Evolutionary conservation across 1,140 invertebrate species (phyloP).

Genomic region (Brachionus manjavacas): DNA sequence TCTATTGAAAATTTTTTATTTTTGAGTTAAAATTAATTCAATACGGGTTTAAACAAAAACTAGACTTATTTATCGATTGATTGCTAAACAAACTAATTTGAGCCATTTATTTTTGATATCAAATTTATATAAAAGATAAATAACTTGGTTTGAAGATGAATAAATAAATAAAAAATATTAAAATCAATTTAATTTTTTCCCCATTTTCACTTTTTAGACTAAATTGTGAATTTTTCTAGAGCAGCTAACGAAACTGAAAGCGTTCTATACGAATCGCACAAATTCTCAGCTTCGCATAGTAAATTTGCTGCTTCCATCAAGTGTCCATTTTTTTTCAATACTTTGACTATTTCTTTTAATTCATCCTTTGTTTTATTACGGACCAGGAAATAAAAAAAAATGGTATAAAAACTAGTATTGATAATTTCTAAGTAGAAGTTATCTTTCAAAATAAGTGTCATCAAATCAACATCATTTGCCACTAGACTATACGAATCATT

Average conservation of each 20-base stretch:
- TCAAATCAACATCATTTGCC: neutral
- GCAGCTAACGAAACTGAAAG: neutral
- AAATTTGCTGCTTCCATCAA: conserved; percentile 12
- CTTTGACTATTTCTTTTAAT: neutral
- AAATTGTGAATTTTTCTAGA: neutral
- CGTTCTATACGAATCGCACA: neutral
- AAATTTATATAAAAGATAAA: too few species aligned
- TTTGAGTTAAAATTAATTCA: too few species aligned
- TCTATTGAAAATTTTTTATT: too few species aligned
- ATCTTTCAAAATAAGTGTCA: neutral
- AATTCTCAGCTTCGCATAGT: neutral
- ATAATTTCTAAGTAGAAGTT: conserved; percentile 5
- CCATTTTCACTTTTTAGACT: too few species aligned
- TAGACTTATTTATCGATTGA: too few species aligned
- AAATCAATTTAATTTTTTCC: too few species aligned
- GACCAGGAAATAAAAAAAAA: neutral
- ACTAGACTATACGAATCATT: neutral
- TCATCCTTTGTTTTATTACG: neutral
- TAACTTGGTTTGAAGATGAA: too few species aligned
- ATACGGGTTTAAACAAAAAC: too few species aligned
- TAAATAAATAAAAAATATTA: too few species aligned
- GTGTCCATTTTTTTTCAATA: conserved; percentile 17
- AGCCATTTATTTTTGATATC: too few species aligned
- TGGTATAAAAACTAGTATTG: neutral
- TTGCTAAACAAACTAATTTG: too few species aligned